Percentiles rank a stretch among this genome's conserved stretches.
These are phyloP conservation scores for Drosophila nikananu DNA, from an alignment of 1,140 invertebrate genomes.

Conservation along the genomic window DNA sequence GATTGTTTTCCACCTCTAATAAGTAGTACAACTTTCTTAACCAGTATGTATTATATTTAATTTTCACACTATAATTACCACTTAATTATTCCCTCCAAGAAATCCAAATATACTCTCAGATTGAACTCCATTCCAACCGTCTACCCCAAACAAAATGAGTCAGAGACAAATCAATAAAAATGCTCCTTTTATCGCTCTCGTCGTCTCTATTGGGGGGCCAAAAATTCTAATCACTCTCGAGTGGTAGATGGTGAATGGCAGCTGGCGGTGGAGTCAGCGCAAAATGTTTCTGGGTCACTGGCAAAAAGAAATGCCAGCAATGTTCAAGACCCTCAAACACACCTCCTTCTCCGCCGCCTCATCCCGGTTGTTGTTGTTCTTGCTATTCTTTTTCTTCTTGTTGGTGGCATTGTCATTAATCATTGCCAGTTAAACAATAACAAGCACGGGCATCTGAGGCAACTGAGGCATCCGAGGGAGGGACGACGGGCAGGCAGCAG, in stretches of 20 bases:
- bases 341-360: slow-evolving; percentile 5
- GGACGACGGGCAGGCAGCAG: slow-evolving; percentile 1
- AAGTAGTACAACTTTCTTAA: neutral
- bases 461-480: slow-evolving; percentile 4
- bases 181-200: slow-evolving; percentile 3
- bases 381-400: slow-evolving; percentile 11
- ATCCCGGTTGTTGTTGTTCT: neutral
- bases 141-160: slow-evolving; percentile 15
- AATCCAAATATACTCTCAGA: slow-evolving; percentile 1
- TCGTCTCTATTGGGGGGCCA: neutral
- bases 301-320: slow-evolving; percentile 66
- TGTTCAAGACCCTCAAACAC: slow-evolving; percentile 44
- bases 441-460: slow-evolving; percentile 40
- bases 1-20: no score
- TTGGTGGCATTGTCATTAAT: slow-evolving; percentile 67
- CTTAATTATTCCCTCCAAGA: neutral
- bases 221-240: slow-evolving; percentile 57
- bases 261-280: slow-evolving; percentile 21
- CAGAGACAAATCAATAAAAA: slow-evolving; percentile 51
- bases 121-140: slow-evolving; percentile 8
- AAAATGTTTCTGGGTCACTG: slow-evolving; percentile 69
- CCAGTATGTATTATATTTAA: neutral
- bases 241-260: slow-evolving; percentile 36
- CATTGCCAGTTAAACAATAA: slow-evolving; percentile 79
- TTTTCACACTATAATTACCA: neutral